Base-by-base conservation (phyloP, 2,113 vertebrate species). In the Dasyprocta punctata region DNA sequence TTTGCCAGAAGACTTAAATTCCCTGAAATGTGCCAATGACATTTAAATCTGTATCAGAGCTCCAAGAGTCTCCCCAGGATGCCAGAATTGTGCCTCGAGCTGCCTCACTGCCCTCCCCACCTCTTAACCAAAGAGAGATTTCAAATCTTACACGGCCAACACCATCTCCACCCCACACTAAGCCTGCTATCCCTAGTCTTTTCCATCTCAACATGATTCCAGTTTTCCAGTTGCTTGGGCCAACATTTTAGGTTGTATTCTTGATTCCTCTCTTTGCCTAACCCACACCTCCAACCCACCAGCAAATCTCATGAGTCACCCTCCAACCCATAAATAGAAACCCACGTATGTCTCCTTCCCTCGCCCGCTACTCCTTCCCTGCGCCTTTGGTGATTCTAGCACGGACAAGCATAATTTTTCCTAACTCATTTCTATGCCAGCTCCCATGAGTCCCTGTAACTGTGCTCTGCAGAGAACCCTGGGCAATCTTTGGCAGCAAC, bases 341-440 rank as follows among this genome's bases (percentile, higher is more conserved):
- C 3, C 54, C 54, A 28, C 0, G 0, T 30, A 3, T 0, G 0
- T 11, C 44, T 26, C 54, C 71, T 38, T 47, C 3, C 47, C 6
- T 38, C 7, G 30, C 44, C 19, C 30, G 3, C 2, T 7, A n/a
- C 49, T 0, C 3, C 36, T 87, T 17, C 24, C 14, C 56, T 58
- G 49, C 2, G 8, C 38, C 38, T 33, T n/a, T 12, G 20, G 16
- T 36, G 41, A 47, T 71, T 81, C 22, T 49, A 52, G 58, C 56
- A 30, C 14, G 33, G 47, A 52, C 3, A 44, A 28, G 0, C 0
- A 1, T 49, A 38, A 38, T 8, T 4, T n/a, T 65, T 77, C 47
- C 49, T 67, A 56, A n/a, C 7, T 44, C 44, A 52, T 13, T 41
- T 44, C 26, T 33, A 6, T 2, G 3, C 11, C 22, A 9, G 24